Evolutionary conservation across 2,797 vertebrate species (phyloP).

Genomic region (Philypnodon macrostomus): DNA sequence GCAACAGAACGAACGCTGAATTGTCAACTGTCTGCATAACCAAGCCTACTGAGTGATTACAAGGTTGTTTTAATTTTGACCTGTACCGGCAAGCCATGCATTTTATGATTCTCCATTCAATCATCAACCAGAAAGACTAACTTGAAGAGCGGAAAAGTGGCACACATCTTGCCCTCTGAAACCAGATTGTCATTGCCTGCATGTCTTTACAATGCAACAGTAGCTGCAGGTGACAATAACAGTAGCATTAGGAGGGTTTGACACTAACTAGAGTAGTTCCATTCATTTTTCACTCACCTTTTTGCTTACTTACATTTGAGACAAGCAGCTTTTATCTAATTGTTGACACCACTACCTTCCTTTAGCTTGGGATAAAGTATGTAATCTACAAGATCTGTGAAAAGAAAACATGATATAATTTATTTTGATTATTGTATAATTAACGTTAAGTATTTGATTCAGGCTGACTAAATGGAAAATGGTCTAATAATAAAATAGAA

Average conservation of each 20-base stretch:
- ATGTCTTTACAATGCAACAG: slow-evolving; percentile 10
- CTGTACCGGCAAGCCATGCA: slow-evolving; percentile 11
- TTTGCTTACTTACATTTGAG: background rate
- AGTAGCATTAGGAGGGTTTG: slow-evolving; percentile 18
- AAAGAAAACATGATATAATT: too few species aligned
- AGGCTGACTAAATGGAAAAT: too few species aligned
- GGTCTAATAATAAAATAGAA: too few species aligned
- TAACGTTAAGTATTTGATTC: too few species aligned
- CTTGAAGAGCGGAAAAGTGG: slow-evolving; percentile 1
- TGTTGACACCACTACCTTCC: too few species aligned
- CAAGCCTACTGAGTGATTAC: slow-evolving; percentile 12
- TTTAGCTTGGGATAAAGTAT: too few species aligned
- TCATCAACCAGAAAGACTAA: slow-evolving; percentile 37
- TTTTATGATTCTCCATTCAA: slow-evolving; percentile 51
- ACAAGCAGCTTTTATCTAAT: background rate
- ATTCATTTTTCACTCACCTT: too few species aligned
- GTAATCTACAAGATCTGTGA: too few species aligned
- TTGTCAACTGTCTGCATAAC: slow-evolving; percentile 23
- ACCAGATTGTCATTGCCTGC: background rate
- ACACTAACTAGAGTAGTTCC: too few species aligned
- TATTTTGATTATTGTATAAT: too few species aligned
- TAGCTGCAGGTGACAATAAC: slow-evolving; percentile 1
- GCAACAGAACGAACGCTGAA: slow-evolving; percentile 8
- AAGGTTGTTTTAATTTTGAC: slow-evolving; percentile 26
- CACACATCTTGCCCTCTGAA: slow-evolving; percentile 14